Conservation (phyloP, 2,888 invertebrate genomes). For the Lasioglossum leucozonium region DNA sequence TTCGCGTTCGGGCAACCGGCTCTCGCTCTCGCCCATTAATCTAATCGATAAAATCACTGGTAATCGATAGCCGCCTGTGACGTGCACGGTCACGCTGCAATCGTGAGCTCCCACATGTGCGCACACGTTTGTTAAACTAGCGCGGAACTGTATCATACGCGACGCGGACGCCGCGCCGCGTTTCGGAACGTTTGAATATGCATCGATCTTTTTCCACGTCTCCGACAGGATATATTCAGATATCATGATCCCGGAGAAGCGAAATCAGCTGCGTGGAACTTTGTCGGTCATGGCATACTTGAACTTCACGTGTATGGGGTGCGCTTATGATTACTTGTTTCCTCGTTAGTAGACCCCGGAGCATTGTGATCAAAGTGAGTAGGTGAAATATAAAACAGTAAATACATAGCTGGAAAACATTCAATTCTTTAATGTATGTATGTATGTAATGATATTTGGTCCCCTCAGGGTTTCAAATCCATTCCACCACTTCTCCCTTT, state of each 20-base stretch:
- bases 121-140: conserved; percentile 44
- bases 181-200: conserved; percentile 21
- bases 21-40: conserved; percentile 72
- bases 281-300: neutral
- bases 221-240: too few relatives aligned
- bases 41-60: conserved; percentile 75
- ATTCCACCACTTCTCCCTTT: too few relatives aligned
- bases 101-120: conserved; percentile 59
- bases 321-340: neutral
- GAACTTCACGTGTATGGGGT: neutral
- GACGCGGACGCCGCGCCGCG: conserved; percentile 7
- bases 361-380: neutral
- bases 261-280: neutral
- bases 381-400: neutral
- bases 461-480: too few relatives aligned
- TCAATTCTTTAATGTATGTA: too few relatives aligned
- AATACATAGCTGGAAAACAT: neutral
- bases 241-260: neutral
- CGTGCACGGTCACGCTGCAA: conserved; percentile 55
- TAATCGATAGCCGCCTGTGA: conserved; percentile 69
- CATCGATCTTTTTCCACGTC: conserved; percentile 16
- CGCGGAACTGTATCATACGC: conserved; percentile 45
- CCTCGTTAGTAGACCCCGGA: neutral
- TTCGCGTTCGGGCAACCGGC: conserved; percentile 59
- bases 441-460: too few relatives aligned